phyloP scores from a whole-genome alignment of 2,888 invertebrate genomes.

The Microctonus hyperodae region DNA sequence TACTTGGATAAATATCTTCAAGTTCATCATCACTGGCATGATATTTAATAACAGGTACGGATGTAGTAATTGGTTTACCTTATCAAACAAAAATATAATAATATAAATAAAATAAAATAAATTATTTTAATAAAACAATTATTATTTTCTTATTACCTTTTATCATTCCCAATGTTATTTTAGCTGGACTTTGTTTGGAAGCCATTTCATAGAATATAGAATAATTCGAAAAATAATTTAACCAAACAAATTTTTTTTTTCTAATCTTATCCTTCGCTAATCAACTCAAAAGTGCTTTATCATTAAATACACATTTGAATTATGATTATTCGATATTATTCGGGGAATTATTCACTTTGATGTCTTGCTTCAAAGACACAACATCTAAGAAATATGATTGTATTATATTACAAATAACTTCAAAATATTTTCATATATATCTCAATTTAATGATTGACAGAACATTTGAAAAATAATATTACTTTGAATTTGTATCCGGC shows the following conservation, averaged over 20 bases:
- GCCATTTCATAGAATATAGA: conserved; percentile 44
- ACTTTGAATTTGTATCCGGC: conserved; percentile 21
- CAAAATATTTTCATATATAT: background rate
- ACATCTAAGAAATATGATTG: conserved; percentile 4
- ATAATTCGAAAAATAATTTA: background rate
- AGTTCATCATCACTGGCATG: conserved; percentile 80
- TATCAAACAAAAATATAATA: conserved; percentile 13
- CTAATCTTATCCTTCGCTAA: background rate
- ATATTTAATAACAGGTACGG: conserved; percentile 71
- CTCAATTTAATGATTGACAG: background rate
- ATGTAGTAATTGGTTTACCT: conserved; percentile 64
- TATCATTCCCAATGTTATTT: conserved; percentile 60
- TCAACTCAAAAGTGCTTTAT: background rate
- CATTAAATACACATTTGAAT: background rate
- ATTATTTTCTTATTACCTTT: conserved; percentile 50
- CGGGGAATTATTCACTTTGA: conserved; percentile 7
- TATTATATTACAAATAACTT: conserved; percentile 13
- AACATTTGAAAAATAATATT: background rate
- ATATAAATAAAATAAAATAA: conserved; percentile 10
- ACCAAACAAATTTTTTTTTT: background rate
- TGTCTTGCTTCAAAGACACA: conserved; percentile 8
- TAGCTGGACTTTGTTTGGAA: conserved; percentile 55
- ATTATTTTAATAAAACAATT: conserved; percentile 11
- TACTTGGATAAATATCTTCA: conserved; percentile 71
- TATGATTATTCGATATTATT: conserved; percentile 5